Conservation (phyloP, 2,888 invertebrate genomes). For the Drosophila neonasuta region DNA sequence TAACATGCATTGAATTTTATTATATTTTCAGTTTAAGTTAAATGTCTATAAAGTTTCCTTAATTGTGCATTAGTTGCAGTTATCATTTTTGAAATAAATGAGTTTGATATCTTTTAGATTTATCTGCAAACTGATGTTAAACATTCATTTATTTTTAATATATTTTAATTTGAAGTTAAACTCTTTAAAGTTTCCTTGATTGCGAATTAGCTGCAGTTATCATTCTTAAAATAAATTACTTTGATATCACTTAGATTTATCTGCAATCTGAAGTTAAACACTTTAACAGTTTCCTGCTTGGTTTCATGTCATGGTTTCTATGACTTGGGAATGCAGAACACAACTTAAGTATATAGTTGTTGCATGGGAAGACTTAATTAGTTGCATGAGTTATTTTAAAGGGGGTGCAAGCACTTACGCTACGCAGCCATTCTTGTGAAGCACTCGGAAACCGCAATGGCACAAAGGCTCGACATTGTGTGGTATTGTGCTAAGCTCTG, state of each 20-base stretch:
- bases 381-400: constrained; percentile 43
- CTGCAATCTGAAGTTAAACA: background rate
- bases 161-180: no score
- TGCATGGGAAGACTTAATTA: constrained; percentile 54
- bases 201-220: no score
- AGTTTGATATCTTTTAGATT: no score
- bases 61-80: no score
- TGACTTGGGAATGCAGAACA: background rate
- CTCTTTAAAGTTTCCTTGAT: no score
- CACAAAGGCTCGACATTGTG: constrained; percentile 41
- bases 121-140: background rate
- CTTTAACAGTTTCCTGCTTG: background rate
- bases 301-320: background rate
- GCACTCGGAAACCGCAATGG: constrained; percentile 15
- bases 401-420: constrained; percentile 26
- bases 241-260: background rate
- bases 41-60: no score
- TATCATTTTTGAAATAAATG: no score
- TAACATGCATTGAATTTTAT: no score
- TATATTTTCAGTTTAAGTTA: no score
- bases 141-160: no score
- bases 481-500: constrained; percentile 24
- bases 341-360: constrained; percentile 1
- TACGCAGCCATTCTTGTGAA: constrained; percentile 17
- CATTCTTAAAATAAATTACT: no score